A percentile compares a stretch with the other conserved stretches of the same genome.
Conservation (phyloP, 2,113 vertebrate genomes). For the Anarrhichthys ocellatus region DNA sequence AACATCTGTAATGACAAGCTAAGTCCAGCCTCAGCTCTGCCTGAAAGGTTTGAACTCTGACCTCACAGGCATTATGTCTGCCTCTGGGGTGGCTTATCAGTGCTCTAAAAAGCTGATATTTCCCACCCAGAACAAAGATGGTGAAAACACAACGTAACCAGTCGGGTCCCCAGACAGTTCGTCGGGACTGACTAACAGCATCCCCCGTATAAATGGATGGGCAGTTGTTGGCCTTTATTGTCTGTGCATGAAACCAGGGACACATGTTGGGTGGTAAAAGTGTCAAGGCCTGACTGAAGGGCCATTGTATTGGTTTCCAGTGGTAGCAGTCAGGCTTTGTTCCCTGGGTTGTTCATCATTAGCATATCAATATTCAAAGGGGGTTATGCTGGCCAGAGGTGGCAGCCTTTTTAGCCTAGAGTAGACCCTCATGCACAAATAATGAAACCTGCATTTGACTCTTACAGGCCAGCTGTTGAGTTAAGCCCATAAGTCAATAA, state of each 20-base stretch:
- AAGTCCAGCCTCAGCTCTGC: conserved; percentile 55
- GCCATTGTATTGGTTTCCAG: conserved; percentile 79
- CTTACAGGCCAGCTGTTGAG: conserved; percentile 76
- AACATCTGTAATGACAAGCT: conserved; percentile 69
- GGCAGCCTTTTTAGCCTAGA: conserved; percentile 71
- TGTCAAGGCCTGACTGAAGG: conserved; percentile 81
- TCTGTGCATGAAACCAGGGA: conserved; percentile 75
- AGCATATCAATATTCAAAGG: conserved; percentile 86
- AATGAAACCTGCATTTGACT: conserved; percentile 50
- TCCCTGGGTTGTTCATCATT: conserved; percentile 82
- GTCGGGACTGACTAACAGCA: conserved; percentile 48
- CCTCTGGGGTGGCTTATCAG: conserved; percentile 58
- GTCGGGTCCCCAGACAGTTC: conserved; percentile 64
- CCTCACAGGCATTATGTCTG: conserved; percentile 56
- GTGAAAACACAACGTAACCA: conserved; percentile 48
- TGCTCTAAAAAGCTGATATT: conserved; percentile 65
- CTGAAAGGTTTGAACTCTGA: conserved; percentile 79
- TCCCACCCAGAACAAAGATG: conserved; percentile 69
- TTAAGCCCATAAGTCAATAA: conserved; percentile 41
- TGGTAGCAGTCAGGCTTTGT: conserved; percentile 78
- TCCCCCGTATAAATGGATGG: conserved; percentile 55
- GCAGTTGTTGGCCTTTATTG: conserved; percentile 82
- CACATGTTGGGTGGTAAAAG: conserved; percentile 88
- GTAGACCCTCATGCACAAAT: conserved; percentile 60
- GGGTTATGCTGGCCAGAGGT: conserved; percentile 69